Conservation (phyloP, 2,113 vertebrate species). For the Rhizomys pruinosus region DNA sequence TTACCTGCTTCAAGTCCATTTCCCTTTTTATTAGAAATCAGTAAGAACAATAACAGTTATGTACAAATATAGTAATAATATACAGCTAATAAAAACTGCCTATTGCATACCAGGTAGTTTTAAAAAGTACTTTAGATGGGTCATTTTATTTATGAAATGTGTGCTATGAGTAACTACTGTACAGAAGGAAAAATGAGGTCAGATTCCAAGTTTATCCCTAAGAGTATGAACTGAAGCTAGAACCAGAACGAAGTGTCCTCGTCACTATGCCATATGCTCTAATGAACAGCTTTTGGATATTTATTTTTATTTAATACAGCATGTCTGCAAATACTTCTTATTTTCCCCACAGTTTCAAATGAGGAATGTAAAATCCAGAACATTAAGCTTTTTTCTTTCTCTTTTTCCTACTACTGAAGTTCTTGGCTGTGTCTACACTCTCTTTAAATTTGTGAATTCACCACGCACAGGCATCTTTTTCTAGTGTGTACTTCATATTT, state of each 20-base stretch:
- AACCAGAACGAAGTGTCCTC: background rate
- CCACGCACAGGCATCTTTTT: background rate
- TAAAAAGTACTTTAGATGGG: background rate
- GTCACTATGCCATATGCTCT: background rate
- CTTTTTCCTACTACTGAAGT: background rate
- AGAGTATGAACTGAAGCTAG: background rate
- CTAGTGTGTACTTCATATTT: background rate
- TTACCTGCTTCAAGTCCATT: slow-evolving; percentile 1
- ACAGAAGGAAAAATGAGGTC: background rate
- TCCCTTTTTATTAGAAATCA: slow-evolving; percentile 35
- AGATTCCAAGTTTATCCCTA: background rate
- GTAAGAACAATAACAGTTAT: slow-evolving; percentile 7
- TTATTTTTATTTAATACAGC: slow-evolving; percentile 20
- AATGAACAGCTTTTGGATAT: background rate
- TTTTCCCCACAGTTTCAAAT: background rate
- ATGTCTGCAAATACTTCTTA: background rate
- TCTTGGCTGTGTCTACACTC: background rate
- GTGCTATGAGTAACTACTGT: background rate
- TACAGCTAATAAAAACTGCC: background rate
- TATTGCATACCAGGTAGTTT: background rate
- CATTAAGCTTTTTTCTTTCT: background rate
- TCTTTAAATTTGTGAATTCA: background rate
- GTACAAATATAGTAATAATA: background rate
- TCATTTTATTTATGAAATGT: slow-evolving; percentile 18
- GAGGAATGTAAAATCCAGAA: background rate